Conservation (phyloP, 2,113 vertebrate species). For the Neofelis nebulosa region DNA sequence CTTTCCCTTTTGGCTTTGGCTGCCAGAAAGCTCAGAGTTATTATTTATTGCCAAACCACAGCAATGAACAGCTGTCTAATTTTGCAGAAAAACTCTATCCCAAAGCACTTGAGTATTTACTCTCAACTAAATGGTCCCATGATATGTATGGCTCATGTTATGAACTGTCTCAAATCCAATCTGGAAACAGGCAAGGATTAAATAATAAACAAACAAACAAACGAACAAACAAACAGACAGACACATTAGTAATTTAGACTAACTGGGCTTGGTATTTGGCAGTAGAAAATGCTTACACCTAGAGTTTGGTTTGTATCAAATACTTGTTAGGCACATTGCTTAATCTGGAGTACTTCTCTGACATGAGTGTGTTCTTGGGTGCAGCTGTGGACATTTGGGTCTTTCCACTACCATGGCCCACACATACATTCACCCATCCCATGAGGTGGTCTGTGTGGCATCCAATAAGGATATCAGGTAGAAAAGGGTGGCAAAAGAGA, state of each 20-base stretch:
- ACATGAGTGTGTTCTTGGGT: neutral
- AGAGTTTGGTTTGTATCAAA: neutral
- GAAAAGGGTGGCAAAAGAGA: neutral
- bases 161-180: conserved; percentile 49
- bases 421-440: neutral
- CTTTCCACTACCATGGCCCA: neutral
- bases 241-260: neutral
- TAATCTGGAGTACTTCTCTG: neutral
- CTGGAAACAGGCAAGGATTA: conserved; percentile 59
- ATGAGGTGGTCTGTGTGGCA: neutral
- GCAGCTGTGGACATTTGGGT: neutral
- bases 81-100: conserved; percentile 46
- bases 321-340: neutral
- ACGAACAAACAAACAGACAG: conserved; percentile 44
- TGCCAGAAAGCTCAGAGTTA: conserved; percentile 38
- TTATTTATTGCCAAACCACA: conserved; percentile 53
- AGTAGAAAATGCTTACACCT: neutral
- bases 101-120: conserved; percentile 47
- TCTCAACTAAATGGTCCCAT: conserved; percentile 52
- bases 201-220: conserved; percentile 53
- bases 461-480: neutral
- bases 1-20: conserved; percentile 55
- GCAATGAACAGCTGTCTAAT: conserved; percentile 56
- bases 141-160: conserved; percentile 27
- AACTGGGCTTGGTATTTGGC: neutral